phyloP scores from a whole-genome alignment of 2,113 vertebrate genomes.

The Tangachromis dhanisi region DNA sequence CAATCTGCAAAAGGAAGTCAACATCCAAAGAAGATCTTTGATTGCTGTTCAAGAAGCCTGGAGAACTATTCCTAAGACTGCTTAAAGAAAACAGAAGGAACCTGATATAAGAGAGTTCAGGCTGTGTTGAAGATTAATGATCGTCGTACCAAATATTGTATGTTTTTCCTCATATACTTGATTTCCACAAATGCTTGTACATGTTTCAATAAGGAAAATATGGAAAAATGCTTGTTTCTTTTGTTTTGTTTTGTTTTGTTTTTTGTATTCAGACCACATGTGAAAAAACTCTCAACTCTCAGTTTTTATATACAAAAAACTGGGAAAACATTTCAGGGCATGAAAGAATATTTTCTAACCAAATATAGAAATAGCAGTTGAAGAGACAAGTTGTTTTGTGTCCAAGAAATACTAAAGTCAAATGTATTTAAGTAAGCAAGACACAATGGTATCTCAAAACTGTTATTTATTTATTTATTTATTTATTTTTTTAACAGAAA shows the following conservation, averaged over 20 bases:
- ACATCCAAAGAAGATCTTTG: not conserved
- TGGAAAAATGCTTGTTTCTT: accelerated
- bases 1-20: not conserved
- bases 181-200: not conserved
- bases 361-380: not conserved
- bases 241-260: not conserved
- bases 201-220: not conserved
- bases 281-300: not conserved
- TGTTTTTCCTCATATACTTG: not conserved
- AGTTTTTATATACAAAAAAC: not conserved
- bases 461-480: not conserved
- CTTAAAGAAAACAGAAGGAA: not conserved
- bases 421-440: not conserved
- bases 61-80: not conserved
- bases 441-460: not conserved
- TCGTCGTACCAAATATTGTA: accelerated
- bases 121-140: accelerated
- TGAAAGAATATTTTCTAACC: not conserved
- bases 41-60: not conserved
- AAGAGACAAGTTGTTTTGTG: not conserved
- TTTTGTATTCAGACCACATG: not conserved
- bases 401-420: not conserved
- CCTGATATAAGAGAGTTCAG: not conserved
- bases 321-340: accelerated
- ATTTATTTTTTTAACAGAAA: not conserved